Percentiles rank a stretch among this genome's conserved stretches.
phyloP scores from a whole-genome alignment of 2,113 vertebrate species.

The Nerophis lumbriciformis region DNA sequence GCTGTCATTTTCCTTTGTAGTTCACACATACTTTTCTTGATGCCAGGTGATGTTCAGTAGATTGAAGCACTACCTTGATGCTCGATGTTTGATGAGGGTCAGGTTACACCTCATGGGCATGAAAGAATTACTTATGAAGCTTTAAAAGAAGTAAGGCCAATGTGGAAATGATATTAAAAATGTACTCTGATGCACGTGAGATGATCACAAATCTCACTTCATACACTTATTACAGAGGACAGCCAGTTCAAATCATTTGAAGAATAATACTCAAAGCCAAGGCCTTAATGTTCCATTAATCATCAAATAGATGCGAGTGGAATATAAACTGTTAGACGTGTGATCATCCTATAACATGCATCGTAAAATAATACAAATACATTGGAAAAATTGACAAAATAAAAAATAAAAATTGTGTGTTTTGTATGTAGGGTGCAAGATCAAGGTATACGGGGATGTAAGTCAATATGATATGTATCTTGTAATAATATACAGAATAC shows the following conservation, averaged over 20 bases:
- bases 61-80: constrained; percentile 28
- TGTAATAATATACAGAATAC: too few relatives aligned
- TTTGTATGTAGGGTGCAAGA: too few relatives aligned
- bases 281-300: constrained; percentile 17
- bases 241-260: constrained; percentile 23
- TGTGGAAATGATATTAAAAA: constrained; percentile 21
- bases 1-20: constrained; percentile 42
- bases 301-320: constrained; percentile 3
- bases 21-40: constrained; percentile 17
- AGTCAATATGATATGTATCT: too few relatives aligned
- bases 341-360: too few relatives aligned
- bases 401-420: too few relatives aligned
- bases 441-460: too few relatives aligned
- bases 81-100: constrained; percentile 39
- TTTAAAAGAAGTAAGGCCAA: constrained; percentile 5
- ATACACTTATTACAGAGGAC: constrained; percentile 9
- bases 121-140: constrained; percentile 11
- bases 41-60: constrained; percentile 25
- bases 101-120: constrained; percentile 20
- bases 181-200: constrained; percentile 19
- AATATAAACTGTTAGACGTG: not conserved
- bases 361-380: too few relatives aligned
- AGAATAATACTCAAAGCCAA: constrained; percentile 8
- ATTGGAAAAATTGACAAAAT: too few relatives aligned
- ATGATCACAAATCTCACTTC: constrained; percentile 33